Conservation (phyloP, 2,888 invertebrate genomes). For the Cerceris ruficornis region DNA sequence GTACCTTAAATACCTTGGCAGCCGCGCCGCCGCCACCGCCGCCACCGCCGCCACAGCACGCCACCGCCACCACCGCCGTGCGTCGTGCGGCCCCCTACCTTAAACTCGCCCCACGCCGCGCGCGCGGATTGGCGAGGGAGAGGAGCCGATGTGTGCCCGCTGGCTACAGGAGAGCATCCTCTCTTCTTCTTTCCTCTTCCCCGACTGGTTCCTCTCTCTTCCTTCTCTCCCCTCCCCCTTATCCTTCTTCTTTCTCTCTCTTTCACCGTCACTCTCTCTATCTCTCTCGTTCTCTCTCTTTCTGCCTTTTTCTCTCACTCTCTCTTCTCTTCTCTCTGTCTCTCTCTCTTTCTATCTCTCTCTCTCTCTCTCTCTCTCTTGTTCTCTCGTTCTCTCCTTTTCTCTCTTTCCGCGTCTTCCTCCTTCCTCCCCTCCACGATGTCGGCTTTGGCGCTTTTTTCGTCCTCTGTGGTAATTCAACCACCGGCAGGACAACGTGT, state of each 20-base stretch:
- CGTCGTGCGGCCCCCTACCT: slow-evolving; percentile 81
- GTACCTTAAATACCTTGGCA: slow-evolving; percentile 84
- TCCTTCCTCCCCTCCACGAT: slow-evolving; percentile 14
- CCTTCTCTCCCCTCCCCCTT: slow-evolving; percentile 38
- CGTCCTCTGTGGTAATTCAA: slow-evolving; percentile 19
- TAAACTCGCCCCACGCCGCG: slow-evolving; percentile 82
- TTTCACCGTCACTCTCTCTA: slow-evolving; percentile 2
- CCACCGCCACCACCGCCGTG: slow-evolving; percentile 60
- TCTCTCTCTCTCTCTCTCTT: not conserved
- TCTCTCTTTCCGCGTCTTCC: slow-evolving; percentile 35
- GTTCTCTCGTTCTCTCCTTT: slow-evolving; percentile 28
- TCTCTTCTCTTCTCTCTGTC: slow-evolving; percentile 13
- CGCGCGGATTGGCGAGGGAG: slow-evolving; percentile 77
- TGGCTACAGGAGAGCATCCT: slow-evolving; percentile 67
- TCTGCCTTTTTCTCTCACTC: slow-evolving; percentile 19
- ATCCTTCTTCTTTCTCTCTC: slow-evolving; percentile 15
- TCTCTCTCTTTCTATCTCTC: slow-evolving; percentile 29
- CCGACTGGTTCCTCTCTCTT: slow-evolving; percentile 33
- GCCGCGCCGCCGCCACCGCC: slow-evolving; percentile 81
- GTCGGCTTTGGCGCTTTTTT: slow-evolving; percentile 14
- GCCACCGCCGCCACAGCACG: slow-evolving; percentile 57
- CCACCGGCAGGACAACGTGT: not conserved
- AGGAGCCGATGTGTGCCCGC: slow-evolving; percentile 69
- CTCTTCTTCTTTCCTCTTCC: slow-evolving; percentile 55
- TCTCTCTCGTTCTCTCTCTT: slow-evolving; percentile 6